Evolutionary conservation across 53 echinoderm and acorn worm genomes (phyloP).

Genomic region (Holothuria leucospilota): DNA sequence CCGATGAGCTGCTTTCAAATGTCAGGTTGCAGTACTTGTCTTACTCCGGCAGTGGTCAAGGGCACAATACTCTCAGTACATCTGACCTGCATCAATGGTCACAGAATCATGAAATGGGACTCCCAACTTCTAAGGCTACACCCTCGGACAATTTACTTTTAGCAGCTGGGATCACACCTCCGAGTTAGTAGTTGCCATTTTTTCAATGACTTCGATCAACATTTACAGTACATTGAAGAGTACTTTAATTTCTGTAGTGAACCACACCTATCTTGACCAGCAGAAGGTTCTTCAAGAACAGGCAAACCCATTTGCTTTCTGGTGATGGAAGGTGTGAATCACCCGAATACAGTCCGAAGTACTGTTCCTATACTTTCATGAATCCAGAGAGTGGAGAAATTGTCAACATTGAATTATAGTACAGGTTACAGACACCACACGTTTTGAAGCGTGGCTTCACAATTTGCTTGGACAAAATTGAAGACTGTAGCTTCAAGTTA

Average conservation of each 20-base stretch:
- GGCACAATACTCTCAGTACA: slow-evolving; percentile 46
- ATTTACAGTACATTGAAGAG: not conserved
- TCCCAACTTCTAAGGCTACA: slow-evolving; percentile 53
- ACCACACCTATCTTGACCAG: slow-evolving; percentile 2
- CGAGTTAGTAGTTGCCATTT: slow-evolving; percentile 29
- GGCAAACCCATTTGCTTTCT: slow-evolving; percentile 6
- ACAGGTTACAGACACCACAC: slow-evolving; percentile 54
- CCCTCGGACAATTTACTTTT: slow-evolving; percentile 46
- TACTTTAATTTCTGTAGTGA: slow-evolving; percentile 3
- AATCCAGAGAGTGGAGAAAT: slow-evolving; percentile 10
- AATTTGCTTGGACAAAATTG: slow-evolving; percentile 18
- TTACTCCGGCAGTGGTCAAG: not conserved
- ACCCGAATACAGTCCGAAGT: slow-evolving; percentile 58
- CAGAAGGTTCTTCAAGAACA: slow-evolving; percentile 1
- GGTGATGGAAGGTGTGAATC: slow-evolving; percentile 63
- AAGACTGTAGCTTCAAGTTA: too few species aligned
- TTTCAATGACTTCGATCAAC: not conserved
- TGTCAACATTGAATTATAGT: slow-evolving; percentile 33
- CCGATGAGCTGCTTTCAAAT: slow-evolving; percentile 29
- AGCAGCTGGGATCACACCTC: slow-evolving; percentile 45
- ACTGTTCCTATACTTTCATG: slow-evolving; percentile 53
- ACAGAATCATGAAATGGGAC: slow-evolving; percentile 31
- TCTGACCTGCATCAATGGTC: slow-evolving; percentile 40
- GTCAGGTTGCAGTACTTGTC: slow-evolving; percentile 32
- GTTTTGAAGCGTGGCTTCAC: slow-evolving; percentile 51